Base-by-base conservation (phyloP, 1,140 invertebrate genomes). In the Ceratitis capitata region DNA sequence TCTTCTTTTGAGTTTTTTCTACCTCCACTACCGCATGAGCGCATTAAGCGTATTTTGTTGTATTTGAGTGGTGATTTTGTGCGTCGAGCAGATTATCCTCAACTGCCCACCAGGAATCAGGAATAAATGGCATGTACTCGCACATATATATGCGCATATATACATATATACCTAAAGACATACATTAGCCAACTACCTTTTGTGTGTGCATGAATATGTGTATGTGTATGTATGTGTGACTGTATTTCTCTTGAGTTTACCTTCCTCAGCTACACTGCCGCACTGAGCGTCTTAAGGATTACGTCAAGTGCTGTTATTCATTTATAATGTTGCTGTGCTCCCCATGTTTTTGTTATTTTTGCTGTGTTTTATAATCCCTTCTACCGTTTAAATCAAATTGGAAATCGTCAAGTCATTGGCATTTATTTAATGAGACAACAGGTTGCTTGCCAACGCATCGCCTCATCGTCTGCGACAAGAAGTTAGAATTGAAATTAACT, bases 91-190 rank as follows among this genome's bases (percentile, higher is more conserved):
- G 69, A 47, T 78, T 78, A 78, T 78, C 69, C 39, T 78, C 69
- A 78, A 78, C 69, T 78, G 69, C 69, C 69, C 69, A 78, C 69
- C 69, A 78, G 69, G 69, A 42, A 78, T 78, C 69, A 78, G 64
- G 12, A 16, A 4, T 64, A 35, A 53, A 53, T 19, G n/a, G 49
- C 49, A 53, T 16, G 35, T 16, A 58, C 26, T 7, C 56, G 23
- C 56, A 9, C 45, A 9, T 47, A 47, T 47, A 14, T 9, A 14
- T 47, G 14, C 7, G 14, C 1, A 53, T 12, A 19, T 53, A 9
- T 53, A 19, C n/a, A 53, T 53, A 53, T 53, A 16, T 53, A 53
- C 14, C n/a, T n/a, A n/a, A n/a, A n/a, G n/a, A n/a, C n/a, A n/a
- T n/a, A n/a, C n/a, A n/a, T n/a, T n/a, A n/a, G n/a, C n/a, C n/a